Percentiles rank a stretch among this genome's conserved stretches.
These are phyloP conservation scores for Hirtodrosophila trivittata DNA, from an alignment of 2,888 invertebrate species.

Conservation along the genomic window DNA sequence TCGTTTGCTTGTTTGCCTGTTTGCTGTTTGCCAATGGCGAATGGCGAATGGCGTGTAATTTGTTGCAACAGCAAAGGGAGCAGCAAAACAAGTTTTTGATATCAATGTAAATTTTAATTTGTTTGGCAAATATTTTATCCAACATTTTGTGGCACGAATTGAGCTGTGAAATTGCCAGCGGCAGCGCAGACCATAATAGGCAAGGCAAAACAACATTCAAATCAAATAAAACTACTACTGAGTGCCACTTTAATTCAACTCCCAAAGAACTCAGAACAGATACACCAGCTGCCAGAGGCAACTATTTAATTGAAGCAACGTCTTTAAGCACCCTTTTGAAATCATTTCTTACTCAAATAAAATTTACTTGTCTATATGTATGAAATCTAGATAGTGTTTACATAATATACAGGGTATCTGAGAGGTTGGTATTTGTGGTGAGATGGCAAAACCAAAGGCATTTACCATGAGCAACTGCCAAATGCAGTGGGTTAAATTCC, in stretches of 20 bases:
- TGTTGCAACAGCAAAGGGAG: slow-evolving; percentile 56
- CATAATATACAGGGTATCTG: slow-evolving; percentile 9
- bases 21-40: slow-evolving; percentile 43
- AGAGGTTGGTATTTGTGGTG: not conserved
- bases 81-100: slow-evolving; percentile 55
- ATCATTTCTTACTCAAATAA: too few species aligned
- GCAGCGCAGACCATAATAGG: slow-evolving; percentile 11
- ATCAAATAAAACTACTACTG: slow-evolving; percentile 13
- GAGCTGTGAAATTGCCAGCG: slow-evolving; percentile 59
- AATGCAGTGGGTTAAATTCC: slow-evolving; percentile 31
- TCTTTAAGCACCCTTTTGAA: too few species aligned
- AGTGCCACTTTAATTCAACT: slow-evolving; percentile 17
- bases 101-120: slow-evolving; percentile 78
- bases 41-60: slow-evolving; percentile 65
- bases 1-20: slow-evolving; percentile 21
- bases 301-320: too few species aligned
- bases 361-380: not conserved
- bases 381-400: too few species aligned
- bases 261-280: slow-evolving; percentile 1
- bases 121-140: slow-evolving; percentile 71
- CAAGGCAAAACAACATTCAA: slow-evolving; percentile 31
- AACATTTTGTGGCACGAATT: slow-evolving; percentile 57
- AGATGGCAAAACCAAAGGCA: slow-evolving; percentile 19
- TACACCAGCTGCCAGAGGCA: not conserved
- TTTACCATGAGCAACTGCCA: slow-evolving; percentile 42